Base-by-base conservation (phyloP, 92 coral and sea anemone genomes). In the Porites evermanni region DNA sequence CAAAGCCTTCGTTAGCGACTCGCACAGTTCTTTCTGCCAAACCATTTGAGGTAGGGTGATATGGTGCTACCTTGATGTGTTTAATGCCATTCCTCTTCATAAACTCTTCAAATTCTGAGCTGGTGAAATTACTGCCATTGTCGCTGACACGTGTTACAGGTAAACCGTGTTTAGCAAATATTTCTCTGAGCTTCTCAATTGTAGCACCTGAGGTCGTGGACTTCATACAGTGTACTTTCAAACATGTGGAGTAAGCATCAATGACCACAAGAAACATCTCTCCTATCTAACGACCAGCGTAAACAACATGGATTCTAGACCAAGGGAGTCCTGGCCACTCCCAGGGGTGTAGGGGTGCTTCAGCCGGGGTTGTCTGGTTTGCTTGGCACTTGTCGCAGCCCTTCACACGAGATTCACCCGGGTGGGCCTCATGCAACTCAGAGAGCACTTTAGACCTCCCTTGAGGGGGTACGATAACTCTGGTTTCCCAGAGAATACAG, bases 31-130 rank as follows among this genome's bases (percentile, higher is more conserved):
- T 69, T 72, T 91, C 92, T n/a, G 84, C 94, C 23, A 77, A 84
- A 29, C 94, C 92, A 66, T 91, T 91, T 44, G 92, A 91, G 50
- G 94, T 87, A 6, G 91, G 89, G 60, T 78, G 91, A 70, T 87
- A 82, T 32, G 89, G 88, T 8, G 89, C 83, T 26, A 26, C 29
- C 29, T 26, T 26, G 29, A 26, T 26, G 29, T 26, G 29, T 26
- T 26, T 26, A 26, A 26, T 26, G 29, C 29, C 29, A 26, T 26
- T 26, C 78, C 19, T 29, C 23, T 53, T 83, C 87, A 88, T 79
- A 38, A 91, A 88, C 69, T 21, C 65, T 79, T 84, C 67, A 64
- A 88, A 82, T 78, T 87, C 88, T 32, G 67, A 24, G 53, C 90
- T 90, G 51, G 87, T 78, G 54, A 86, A 75, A 70, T 89, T 89